phyloP scores from a whole-genome alignment of 35 echinoderm and acorn worm genomes.

The Apostichopus californicus region DNA sequence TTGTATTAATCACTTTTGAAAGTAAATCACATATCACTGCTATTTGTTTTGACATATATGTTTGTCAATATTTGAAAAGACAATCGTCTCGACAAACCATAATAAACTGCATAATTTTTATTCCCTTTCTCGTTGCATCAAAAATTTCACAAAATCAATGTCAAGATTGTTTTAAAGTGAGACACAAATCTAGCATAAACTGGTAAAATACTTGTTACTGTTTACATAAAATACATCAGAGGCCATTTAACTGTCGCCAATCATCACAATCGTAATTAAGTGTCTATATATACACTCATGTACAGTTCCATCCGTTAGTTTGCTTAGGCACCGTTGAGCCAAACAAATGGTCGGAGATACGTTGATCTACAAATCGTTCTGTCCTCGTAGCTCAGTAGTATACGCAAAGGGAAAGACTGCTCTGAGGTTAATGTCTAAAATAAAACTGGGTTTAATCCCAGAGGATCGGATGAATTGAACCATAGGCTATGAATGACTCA shows the following conservation, averaged over 20 bases:
- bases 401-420: neutral
- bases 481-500: neutral
- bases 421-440: conserved; percentile 15
- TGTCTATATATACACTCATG: neutral
- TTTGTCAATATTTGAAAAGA: no score
- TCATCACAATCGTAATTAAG: conserved; percentile 10
- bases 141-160: no score
- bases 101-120: no score
- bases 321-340: neutral
- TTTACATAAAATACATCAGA: neutral
- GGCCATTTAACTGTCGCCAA: neutral
- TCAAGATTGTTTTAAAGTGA: no score
- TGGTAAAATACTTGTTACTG: no score
- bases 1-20: no score
- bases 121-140: no score
- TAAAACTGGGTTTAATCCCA: conserved; percentile 2
- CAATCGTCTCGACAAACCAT: no score
- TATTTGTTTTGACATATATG: no score
- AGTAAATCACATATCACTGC: no score
- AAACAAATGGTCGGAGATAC: neutral
- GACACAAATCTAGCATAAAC: no score
- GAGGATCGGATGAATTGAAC: conserved; percentile 11
- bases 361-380: neutral
- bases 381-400: neutral
- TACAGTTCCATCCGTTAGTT: neutral